Conservation (phyloP, 2,888 invertebrate species). For the Apamea epomidion region DNA sequence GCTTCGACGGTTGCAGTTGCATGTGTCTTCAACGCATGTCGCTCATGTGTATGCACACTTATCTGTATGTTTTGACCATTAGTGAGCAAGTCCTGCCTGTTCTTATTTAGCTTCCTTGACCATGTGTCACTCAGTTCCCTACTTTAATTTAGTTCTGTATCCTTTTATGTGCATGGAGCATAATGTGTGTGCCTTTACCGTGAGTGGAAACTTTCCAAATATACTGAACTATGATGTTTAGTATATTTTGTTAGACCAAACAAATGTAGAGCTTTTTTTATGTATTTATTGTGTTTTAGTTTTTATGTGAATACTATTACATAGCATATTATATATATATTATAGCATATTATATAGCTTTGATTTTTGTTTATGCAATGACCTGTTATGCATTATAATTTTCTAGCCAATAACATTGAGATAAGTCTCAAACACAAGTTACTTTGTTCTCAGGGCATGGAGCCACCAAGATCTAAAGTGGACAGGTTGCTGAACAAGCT, state of each 20-base stretch:
- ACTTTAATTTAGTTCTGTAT: not conserved
- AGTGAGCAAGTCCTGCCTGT: not conserved
- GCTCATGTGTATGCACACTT: too few species aligned
- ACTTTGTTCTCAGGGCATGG: constrained; percentile 37
- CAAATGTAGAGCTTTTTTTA: not conserved
- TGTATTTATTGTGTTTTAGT: constrained; percentile 8
- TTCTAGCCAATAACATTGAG: not conserved
- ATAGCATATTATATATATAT: too few species aligned
- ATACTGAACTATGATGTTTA: not conserved
- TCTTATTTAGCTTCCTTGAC: constrained; percentile 3
- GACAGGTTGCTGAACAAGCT: constrained; percentile 77
- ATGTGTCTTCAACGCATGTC: not conserved
- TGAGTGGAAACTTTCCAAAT: not conserved
- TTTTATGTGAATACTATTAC: not conserved
- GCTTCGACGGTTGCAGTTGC: not conserved
- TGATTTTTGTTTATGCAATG: constrained; percentile 1
- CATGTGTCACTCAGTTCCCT: not conserved
- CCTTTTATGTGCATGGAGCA: constrained; percentile 30
- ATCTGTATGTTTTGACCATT: not conserved
- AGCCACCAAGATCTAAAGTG: constrained; percentile 69
- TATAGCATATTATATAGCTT: too few species aligned
- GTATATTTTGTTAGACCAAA: not conserved
- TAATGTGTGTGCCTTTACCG: not conserved
- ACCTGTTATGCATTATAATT: not conserved
- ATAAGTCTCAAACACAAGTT: not conserved